These are phyloP conservation scores for Drosophila chauvacae DNA, from an alignment of 1,140 invertebrate species.

Conservation along the genomic window DNA sequence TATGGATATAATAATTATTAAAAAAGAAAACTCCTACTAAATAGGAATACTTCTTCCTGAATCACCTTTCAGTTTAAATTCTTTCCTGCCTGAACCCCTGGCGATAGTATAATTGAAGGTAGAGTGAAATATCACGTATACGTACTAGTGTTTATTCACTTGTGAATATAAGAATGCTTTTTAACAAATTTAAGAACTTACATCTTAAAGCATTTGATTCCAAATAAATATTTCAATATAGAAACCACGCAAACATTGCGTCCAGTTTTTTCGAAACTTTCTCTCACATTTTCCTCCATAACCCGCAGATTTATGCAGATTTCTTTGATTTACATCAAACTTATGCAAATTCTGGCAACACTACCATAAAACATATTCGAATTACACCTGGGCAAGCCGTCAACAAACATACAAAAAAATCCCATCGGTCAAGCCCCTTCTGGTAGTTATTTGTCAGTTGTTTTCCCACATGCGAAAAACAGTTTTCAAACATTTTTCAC, in stretches of 20 bases:
- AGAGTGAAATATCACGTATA: neutral
- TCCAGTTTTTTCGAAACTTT: neutral
- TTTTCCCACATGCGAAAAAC: slow-evolving; percentile 9
- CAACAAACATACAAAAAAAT: neutral
- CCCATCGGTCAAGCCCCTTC: slow-evolving; percentile 4
- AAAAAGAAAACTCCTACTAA: neutral
- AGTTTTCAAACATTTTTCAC: slow-evolving; percentile 14
- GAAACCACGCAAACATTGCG: too few relatives aligned
- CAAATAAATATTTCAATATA: neutral
- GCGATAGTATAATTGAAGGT: neutral
- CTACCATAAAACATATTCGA: slow-evolving; percentile 4
- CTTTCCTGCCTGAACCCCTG: rapidly evolving
- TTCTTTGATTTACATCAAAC: slow-evolving; percentile 15
- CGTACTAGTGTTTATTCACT: neutral
- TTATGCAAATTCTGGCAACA: slow-evolving; percentile 7
- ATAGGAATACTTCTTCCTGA: neutral
- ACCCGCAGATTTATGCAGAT: neutral
- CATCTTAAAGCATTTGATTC: neutral
- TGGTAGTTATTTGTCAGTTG: slow-evolving; percentile 11
- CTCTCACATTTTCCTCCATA: too few relatives aligned
- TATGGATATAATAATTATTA: neutral
- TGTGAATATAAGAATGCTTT: neutral
- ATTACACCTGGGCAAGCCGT: slow-evolving; percentile 12
- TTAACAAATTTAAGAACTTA: neutral
- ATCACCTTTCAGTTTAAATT: neutral